phyloP scores from a whole-genome alignment of 2,888 invertebrate genomes.

The Hedychridium roseum region DNA sequence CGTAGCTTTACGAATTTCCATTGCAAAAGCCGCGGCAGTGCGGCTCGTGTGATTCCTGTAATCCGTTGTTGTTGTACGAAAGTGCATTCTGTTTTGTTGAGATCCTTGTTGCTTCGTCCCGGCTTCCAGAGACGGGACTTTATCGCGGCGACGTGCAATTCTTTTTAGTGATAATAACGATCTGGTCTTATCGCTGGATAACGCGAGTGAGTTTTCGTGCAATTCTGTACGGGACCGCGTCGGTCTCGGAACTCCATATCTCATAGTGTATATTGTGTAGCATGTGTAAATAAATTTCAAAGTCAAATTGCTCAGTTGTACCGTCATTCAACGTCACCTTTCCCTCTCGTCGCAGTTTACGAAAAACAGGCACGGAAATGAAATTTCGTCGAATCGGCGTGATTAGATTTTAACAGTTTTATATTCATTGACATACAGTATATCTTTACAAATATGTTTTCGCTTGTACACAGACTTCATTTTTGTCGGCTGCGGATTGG shows the following conservation, averaged over 20 bases:
- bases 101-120: constrained; percentile 29
- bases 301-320: constrained; percentile 8
- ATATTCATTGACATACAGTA: constrained; percentile 41
- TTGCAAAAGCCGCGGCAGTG: too few relatives aligned
- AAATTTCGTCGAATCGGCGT: constrained; percentile 11
- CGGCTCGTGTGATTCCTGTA: constrained; percentile 10
- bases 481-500: too few relatives aligned
- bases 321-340: background rate
- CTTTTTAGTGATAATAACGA: constrained; percentile 19
- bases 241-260: constrained; percentile 35
- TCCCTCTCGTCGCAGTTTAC: too few relatives aligned
- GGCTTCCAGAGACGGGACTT: constrained; percentile 15
- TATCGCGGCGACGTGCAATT: constrained; percentile 34
- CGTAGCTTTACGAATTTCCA: too few relatives aligned
- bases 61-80: constrained; percentile 37
- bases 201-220: constrained; percentile 28
- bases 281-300: constrained; percentile 43
- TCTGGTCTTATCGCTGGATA: constrained; percentile 17
- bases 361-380: background rate
- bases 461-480: constrained; percentile 22
- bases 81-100: constrained; percentile 30
- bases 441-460: constrained; percentile 43
- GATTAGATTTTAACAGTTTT: too few relatives aligned
- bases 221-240: constrained; percentile 24
- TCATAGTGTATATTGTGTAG: constrained; percentile 45